phyloP scores from a whole-genome alignment of 1,140 invertebrate species.

The Cardiocondyla obscurior region DNA sequence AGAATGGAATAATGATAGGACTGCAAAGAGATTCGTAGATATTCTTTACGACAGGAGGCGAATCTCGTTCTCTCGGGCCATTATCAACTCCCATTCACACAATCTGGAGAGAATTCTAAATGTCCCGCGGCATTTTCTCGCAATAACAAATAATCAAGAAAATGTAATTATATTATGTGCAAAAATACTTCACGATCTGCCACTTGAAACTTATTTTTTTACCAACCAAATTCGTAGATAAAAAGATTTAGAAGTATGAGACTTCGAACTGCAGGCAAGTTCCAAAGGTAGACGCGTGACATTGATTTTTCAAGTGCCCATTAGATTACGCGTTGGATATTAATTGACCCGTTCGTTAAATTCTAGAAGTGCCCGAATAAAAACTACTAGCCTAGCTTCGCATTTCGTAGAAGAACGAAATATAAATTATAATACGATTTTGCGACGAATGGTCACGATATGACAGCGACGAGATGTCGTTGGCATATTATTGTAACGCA shows the following conservation, averaged over 20 bases:
- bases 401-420: not conserved
- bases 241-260: not conserved
- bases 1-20: constrained; percentile 63
- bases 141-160: not conserved
- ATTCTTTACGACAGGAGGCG: not conserved
- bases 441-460: constrained; percentile 38
- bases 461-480: constrained; percentile 47
- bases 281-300: not conserved
- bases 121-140: too few relatives aligned
- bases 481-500: constrained; percentile 48
- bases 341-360: constrained; percentile 14
- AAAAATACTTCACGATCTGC: not conserved
- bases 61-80: constrained; percentile 11
- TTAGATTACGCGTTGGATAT: not conserved
- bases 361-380: not conserved
- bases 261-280: not conserved
- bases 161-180: not conserved
- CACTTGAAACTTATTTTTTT: not conserved
- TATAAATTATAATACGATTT: constrained; percentile 50
- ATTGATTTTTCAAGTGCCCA: not conserved
- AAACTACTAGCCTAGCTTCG: not conserved
- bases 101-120: constrained; percentile 3
- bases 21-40: constrained; percentile 16
- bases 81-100: not conserved
- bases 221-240: not conserved